Conservation (phyloP, 2,888 invertebrate species). For the Hymenopus coronatus region DNA sequence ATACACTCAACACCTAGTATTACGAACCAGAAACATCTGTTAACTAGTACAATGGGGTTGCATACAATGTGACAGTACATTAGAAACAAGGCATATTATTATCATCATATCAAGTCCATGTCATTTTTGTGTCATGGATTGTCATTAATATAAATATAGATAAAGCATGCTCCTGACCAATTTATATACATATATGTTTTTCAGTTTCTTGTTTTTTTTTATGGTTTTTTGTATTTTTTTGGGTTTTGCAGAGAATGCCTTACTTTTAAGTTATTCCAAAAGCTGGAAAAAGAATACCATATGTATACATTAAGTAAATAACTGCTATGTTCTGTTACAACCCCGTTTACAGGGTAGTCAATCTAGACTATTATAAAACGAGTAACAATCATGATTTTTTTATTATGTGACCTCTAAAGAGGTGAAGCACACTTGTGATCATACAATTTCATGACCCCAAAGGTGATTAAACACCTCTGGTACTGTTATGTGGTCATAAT, state of each 20-base stretch:
- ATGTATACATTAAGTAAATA: constrained; percentile 29
- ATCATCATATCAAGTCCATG: constrained; percentile 7
- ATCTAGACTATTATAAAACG: constrained; percentile 30
- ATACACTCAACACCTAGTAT: constrained; percentile 25
- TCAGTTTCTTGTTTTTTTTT: not conserved
- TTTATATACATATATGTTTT: not conserved
- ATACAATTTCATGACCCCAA: constrained; percentile 30
- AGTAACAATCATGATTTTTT: constrained; percentile 33
- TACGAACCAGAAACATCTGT: constrained; percentile 15
- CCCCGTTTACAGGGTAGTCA: constrained; percentile 14
- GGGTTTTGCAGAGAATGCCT: constrained; percentile 35
- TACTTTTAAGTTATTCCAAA: constrained; percentile 19
- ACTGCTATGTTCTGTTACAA: constrained; percentile 20
- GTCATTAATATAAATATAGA: constrained; percentile 8
- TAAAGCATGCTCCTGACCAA: constrained; percentile 9
- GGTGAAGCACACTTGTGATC: constrained; percentile 35
- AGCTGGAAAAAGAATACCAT: constrained; percentile 26
- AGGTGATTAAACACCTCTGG: not conserved
- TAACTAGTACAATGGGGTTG: constrained; percentile 16
- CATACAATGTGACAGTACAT: constrained; percentile 15
- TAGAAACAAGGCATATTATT: constrained; percentile 17
- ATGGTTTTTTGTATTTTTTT: constrained; percentile 7
- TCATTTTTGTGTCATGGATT: constrained; percentile 15
- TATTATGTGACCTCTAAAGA: constrained; percentile 29
- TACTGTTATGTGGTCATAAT: not conserved